Conservation (phyloP, 2,888 invertebrate genomes). For the Mimas tiliae region DNA sequence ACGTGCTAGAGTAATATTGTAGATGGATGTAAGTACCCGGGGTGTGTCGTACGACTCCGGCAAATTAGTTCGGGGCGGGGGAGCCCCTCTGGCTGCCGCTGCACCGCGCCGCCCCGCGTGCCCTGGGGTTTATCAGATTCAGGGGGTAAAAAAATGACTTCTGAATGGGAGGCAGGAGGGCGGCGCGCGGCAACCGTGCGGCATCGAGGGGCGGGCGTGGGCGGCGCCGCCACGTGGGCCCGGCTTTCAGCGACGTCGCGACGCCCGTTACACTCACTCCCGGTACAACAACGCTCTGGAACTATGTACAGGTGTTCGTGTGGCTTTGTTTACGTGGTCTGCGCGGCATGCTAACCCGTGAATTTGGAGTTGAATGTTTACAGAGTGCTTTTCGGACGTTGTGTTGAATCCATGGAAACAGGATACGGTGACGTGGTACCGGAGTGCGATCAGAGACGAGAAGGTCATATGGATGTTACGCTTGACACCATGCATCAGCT, state of each 20-base stretch:
- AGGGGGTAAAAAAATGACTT: slow-evolving; percentile 83
- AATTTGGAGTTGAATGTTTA: slow-evolving; percentile 51
- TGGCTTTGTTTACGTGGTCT: slow-evolving; percentile 45
- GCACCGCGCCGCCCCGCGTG: slow-evolving; percentile 50
- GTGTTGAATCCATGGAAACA: slow-evolving; percentile 61
- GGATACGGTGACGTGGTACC: slow-evolving; percentile 60
- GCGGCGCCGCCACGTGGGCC: slow-evolving; percentile 79
- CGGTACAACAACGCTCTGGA: slow-evolving; percentile 44
- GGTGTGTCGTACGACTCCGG: slow-evolving; percentile 83
- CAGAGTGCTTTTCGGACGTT: slow-evolving; percentile 59
- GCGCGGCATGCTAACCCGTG: slow-evolving; percentile 58
- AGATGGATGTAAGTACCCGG: slow-evolving; percentile 84
- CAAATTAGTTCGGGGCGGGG: slow-evolving; percentile 85
- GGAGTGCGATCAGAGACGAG: slow-evolving; percentile 60
- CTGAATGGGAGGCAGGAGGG: slow-evolving; percentile 82
- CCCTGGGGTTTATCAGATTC: slow-evolving; percentile 81
- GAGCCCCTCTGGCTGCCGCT: slow-evolving; percentile 65
- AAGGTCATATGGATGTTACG: slow-evolving; percentile 61
- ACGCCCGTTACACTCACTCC: slow-evolving; percentile 58
- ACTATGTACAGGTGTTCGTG: slow-evolving; percentile 57
- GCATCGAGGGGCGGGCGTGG: slow-evolving; percentile 73
- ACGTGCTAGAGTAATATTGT: slow-evolving; percentile 83
- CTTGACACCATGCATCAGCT: slow-evolving; percentile 72
- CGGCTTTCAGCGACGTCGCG: slow-evolving; percentile 61
- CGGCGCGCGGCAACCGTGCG: slow-evolving; percentile 60